These are phyloP conservation scores for Gambusia holbrooki DNA, from an alignment of 2,113 vertebrate species.

Conservation along the genomic window DNA sequence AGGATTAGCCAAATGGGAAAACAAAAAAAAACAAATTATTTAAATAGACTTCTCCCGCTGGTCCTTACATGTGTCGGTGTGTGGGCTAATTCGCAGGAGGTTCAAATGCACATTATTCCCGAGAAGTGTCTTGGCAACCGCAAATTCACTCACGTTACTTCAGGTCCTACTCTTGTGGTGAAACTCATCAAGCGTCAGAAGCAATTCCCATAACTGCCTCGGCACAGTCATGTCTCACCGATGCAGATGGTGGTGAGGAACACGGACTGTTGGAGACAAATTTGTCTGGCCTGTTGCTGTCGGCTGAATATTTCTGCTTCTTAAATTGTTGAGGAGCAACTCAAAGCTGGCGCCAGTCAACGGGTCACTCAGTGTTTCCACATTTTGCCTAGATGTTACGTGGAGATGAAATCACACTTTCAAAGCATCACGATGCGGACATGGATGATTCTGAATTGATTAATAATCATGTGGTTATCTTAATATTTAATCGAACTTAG, in stretches of 20 bases:
- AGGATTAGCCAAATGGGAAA: background rate
- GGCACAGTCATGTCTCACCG: slow-evolving; percentile 10
- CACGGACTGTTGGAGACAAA: slow-evolving; percentile 1
- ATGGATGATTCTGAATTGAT: background rate
- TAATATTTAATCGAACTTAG: background rate
- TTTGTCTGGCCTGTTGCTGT: slow-evolving; percentile 8
- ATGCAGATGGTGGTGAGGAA: slow-evolving; percentile 16
- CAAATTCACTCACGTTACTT: slow-evolving; percentile 35
- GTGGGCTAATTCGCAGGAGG: slow-evolving; percentile 37
- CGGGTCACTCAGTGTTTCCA: slow-evolving; percentile 19
- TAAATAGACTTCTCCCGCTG: background rate
- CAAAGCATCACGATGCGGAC: background rate
- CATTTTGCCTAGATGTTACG: background rate
- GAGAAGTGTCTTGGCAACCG: slow-evolving; percentile 28
- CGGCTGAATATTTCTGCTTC: slow-evolving; percentile 17
- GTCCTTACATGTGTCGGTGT: slow-evolving; percentile 3
- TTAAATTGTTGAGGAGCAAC: background rate
- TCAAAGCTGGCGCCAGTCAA: background rate
- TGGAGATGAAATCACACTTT: background rate
- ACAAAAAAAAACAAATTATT: background rate
- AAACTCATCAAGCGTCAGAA: slow-evolving; percentile 37
- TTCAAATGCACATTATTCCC: slow-evolving; percentile 41
- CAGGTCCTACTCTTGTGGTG: slow-evolving; percentile 14
- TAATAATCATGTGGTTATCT: background rate
- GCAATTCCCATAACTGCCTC: slow-evolving; percentile 20